These are phyloP conservation scores for Gymnodraco acuticeps DNA, from an alignment of 2,797 vertebrate genomes.

Conservation along the genomic window DNA sequence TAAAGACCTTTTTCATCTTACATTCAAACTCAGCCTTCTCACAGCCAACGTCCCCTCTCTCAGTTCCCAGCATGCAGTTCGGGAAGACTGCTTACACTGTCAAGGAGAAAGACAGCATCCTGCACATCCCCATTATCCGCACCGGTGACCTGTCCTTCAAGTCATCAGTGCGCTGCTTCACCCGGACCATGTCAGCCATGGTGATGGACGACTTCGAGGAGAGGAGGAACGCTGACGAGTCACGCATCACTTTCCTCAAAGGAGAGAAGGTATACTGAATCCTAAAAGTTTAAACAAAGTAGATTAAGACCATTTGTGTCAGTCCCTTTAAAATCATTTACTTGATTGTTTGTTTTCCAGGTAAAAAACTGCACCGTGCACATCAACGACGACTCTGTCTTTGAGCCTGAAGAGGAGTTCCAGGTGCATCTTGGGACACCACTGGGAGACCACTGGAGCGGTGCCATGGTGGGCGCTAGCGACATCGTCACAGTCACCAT, in stretches of 20 bases:
- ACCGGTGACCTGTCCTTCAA: slow-evolving; percentile 92
- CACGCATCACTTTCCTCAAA: slow-evolving; percentile 91
- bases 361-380: slow-evolving; percentile 94
- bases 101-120: slow-evolving; percentile 89
- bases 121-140: slow-evolving; percentile 90
- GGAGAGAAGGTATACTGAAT: slow-evolving; percentile 90
- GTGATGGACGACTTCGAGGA: slow-evolving; percentile 94
- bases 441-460: slow-evolving; percentile 95
- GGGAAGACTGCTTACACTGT: slow-evolving; percentile 87
- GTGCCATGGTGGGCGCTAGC: slow-evolving; percentile 90
- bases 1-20: not conserved
- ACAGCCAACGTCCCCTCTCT: not conserved
- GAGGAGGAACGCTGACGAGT: slow-evolving; percentile 91
- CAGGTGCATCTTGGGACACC: slow-evolving; percentile 91
- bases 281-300: no score
- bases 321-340: not conserved
- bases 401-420: slow-evolving; percentile 96
- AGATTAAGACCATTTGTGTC: not conserved
- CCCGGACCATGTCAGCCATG: slow-evolving; percentile 90
- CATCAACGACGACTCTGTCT: slow-evolving; percentile 93
- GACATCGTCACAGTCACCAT: slow-evolving; percentile 90
- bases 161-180: slow-evolving; percentile 94
- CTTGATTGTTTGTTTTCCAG: slow-evolving; percentile 71
- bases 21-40: not conserved
- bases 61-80: slow-evolving; percentile 99